Percentiles rank a stretch among this genome's conserved stretches.
Conservation (phyloP, 2,797 vertebrate species). For the Sebastiscus albofasciatus region DNA sequence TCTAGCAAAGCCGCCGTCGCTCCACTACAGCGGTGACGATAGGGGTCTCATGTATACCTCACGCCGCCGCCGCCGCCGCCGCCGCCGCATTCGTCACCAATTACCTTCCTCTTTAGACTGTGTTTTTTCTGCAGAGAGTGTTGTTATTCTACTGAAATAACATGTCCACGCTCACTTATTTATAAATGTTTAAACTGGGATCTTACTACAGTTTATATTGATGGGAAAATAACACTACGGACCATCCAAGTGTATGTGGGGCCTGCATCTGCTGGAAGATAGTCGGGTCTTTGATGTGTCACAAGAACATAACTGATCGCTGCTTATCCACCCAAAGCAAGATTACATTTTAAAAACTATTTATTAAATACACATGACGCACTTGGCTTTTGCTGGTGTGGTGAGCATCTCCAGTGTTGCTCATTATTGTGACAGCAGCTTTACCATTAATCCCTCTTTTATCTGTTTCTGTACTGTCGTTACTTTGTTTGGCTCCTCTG, state of each 20-base stretch:
- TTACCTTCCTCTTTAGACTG: constrained; percentile 32
- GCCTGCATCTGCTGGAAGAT: constrained; percentile 33
- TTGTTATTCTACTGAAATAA: constrained; percentile 62
- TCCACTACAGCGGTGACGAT: constrained; percentile 31
- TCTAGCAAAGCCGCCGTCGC: constrained; percentile 36
- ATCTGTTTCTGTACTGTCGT: constrained; percentile 29
- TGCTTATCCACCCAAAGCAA: constrained; percentile 36
- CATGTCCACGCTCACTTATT: constrained; percentile 67
- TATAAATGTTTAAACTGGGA: constrained; percentile 72
- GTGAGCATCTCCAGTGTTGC: constrained; percentile 15
- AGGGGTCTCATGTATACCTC: constrained; percentile 21
- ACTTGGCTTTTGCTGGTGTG: constrained; percentile 25
- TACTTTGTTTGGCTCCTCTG: constrained; percentile 30
- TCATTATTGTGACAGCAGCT: constrained; percentile 14
- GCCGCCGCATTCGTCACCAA: constrained; percentile 32
- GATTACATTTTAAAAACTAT: constrained; percentile 45
- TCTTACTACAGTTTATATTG: constrained; percentile 65
- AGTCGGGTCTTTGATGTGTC: constrained; percentile 56
- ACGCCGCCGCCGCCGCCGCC: not conserved
- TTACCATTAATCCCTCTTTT: constrained; percentile 28
- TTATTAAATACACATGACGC: constrained; percentile 29
- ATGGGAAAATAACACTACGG: constrained; percentile 37
- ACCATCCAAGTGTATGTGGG: constrained; percentile 31
- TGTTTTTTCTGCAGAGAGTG: constrained; percentile 3
- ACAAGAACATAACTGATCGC: constrained; percentile 27